Evolutionary conservation across 2,888 invertebrate genomes (phyloP), one percentile per base, ranked within the genome.

Genomic region (Agriopis aurantiaria): DNA sequence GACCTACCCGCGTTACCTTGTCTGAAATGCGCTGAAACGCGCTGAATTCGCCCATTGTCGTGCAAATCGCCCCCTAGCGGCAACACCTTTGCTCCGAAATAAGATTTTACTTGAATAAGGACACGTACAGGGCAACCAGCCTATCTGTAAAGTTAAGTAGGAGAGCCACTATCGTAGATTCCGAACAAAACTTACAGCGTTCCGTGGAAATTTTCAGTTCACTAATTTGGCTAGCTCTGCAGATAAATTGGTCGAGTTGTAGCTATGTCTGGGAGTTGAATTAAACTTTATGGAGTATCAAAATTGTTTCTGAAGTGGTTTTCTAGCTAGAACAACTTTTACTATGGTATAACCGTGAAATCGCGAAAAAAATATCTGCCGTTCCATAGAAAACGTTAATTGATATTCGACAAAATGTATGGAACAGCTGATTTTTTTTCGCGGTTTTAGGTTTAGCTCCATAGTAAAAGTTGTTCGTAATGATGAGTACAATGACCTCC

Each of bases 1-100:
- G 52, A 70, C 48, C 48, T 23, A 14, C 40, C 56, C 51, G 52
- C 52, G 43, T 61, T 61, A 51, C 63, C 58, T 62, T 63, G 62
- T 33, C 55, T 63, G 66, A 65, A 66, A 65, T 65, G 49, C 51
- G 40, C 53, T 61, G 65, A 55, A 60, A 67, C 43, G 17, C 51
- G 65, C 55, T 67, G 63, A 68, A 75, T 76, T 75, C 62, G 57
- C 57, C 58, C 59, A 72, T 75, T 76, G 75, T 76, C 69, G 72
- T 73, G 72, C 59, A 72, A 71, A 75, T 72, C 61, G 69, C 57
- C 68, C 73, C 69, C 65, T 71, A 53, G 65, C 33, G 69, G 66
- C 70, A 58, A 55, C 70, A 53, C 62, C 62, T 60, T 61, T 14
- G 6, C 48, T 40, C 67, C 71, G 71, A 66, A 75, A 76, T 71